Conservation (phyloP, 2,797 vertebrate genomes). For the Rhynchotus rufescens region DNA sequence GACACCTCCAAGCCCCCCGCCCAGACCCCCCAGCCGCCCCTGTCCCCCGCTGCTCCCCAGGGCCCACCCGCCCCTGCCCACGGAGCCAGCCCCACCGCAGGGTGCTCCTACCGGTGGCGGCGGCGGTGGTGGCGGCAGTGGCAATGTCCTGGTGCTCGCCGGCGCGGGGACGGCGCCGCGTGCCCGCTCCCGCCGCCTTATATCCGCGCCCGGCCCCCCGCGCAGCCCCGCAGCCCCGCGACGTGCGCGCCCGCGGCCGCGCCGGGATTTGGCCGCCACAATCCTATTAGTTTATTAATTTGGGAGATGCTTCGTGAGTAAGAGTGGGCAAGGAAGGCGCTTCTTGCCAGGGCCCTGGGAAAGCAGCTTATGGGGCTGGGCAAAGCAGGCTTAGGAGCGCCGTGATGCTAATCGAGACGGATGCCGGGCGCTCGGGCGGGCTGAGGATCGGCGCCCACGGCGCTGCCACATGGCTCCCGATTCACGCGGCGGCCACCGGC, state of each 20-base stretch:
- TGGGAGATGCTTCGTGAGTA: constrained; percentile 30
- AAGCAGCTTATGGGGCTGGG: constrained; percentile 66
- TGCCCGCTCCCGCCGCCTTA: constrained; percentile 41
- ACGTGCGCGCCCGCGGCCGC: background rate
- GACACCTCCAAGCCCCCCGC: fast-evolving
- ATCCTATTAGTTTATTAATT: constrained; percentile 71
- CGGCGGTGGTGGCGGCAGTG: fast-evolving
- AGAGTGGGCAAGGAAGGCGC: constrained; percentile 58
- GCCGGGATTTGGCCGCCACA: background rate
- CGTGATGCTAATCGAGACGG: constrained; percentile 60
- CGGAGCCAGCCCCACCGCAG: fast-evolving
- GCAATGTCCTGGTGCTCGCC: background rate
- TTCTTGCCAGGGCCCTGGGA: background rate
- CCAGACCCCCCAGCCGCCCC: no score
- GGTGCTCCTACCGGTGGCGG: constrained; percentile 26
- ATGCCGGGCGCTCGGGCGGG: background rate
- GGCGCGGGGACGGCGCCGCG: background rate
- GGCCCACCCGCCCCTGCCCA: background rate
- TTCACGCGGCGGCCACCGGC: background rate
- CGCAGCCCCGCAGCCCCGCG: background rate
- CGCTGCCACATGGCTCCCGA: background rate
- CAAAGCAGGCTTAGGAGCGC: constrained; percentile 44
- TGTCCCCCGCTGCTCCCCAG: no score
- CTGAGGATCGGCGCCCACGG: no score
- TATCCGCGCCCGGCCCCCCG: background rate